Percentiles rank a stretch among this genome's conserved stretches.
phyloP scores from a whole-genome alignment of 2,797 vertebrate genomes.

The Odontamblyopus lacepedii region DNA sequence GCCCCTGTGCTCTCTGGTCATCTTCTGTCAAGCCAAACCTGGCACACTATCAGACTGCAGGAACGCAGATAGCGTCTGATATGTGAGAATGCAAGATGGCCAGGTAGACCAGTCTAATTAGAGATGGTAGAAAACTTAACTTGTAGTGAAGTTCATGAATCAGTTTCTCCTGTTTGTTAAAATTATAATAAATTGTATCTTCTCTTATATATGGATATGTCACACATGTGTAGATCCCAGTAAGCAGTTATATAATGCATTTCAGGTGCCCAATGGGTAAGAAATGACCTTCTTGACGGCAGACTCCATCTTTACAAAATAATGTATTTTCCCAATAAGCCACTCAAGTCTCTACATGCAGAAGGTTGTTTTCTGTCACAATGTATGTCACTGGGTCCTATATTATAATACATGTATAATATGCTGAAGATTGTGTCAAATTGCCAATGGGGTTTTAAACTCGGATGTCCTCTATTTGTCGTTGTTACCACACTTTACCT shows the following conservation, averaged over 20 bases:
- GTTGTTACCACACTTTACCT: slow-evolving; percentile 26
- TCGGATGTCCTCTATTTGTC: slow-evolving; percentile 39
- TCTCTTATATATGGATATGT: too few relatives aligned
- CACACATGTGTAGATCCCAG: neutral
- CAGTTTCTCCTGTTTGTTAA: too few relatives aligned
- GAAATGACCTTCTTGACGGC: neutral
- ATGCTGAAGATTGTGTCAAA: neutral
- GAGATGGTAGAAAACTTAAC: too few relatives aligned
- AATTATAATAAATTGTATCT: too few relatives aligned
- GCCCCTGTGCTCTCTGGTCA: too few relatives aligned
- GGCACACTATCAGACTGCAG: too few relatives aligned
- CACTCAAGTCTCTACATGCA: neutral
- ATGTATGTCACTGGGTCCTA: neutral
- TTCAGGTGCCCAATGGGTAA: neutral
- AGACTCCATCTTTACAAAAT: neutral
- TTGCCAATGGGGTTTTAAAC: slow-evolving; percentile 8
- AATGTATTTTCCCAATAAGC: neutral
- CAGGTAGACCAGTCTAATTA: too few relatives aligned
- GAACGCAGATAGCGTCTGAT: too few relatives aligned
- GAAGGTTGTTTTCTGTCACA: neutral
- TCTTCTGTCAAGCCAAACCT: too few relatives aligned
- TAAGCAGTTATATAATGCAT: neutral
- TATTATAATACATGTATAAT: neutral
- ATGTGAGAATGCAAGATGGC: too few relatives aligned
- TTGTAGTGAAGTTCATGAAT: too few relatives aligned